Conservation (phyloP, 2,113 vertebrate genomes). For the Pseudorhombus dupliciocellatus region DNA sequence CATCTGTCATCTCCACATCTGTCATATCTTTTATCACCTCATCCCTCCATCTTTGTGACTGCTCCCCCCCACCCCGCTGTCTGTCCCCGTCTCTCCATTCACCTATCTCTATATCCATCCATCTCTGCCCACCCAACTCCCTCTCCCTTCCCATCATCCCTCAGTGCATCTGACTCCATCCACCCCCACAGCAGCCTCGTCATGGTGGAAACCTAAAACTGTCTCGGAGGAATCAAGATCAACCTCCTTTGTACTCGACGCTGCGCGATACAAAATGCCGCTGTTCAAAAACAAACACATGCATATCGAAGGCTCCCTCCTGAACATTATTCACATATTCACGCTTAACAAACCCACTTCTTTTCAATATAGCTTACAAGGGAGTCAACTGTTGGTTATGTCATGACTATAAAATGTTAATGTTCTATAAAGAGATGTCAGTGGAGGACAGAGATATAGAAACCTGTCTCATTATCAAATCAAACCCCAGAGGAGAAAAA, state of each 20-base stretch:
- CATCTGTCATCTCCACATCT: constrained; percentile 57
- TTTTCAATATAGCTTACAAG: not conserved
- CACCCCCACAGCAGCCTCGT: constrained; percentile 10
- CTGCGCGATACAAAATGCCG: constrained; percentile 1
- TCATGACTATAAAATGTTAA: too few species aligned
- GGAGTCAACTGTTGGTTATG: not conserved
- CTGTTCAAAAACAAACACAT: not conserved
- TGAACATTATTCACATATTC: too few species aligned
- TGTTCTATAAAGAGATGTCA: constrained; percentile 4
- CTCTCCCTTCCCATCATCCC: constrained; percentile 42
- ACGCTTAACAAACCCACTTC: not conserved
- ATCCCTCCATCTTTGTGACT: constrained; percentile 40
- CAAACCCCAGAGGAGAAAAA: too few species aligned
- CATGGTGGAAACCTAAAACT: constrained; percentile 8
- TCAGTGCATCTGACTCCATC: constrained; percentile 30
- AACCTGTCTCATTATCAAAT: too few species aligned
- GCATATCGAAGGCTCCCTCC: not conserved
- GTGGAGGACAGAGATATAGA: not conserved
- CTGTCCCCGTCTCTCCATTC: constrained; percentile 31
- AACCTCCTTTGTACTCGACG: constrained; percentile 8
- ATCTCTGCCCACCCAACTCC: constrained; percentile 43
- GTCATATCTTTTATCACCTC: constrained; percentile 46
- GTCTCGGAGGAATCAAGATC: constrained; percentile 20
- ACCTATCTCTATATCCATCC: constrained; percentile 30
- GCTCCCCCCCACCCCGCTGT: constrained; percentile 11